Evolutionary conservation across 1,140 invertebrate genomes (phyloP).

Genomic region (Habropoda laboriosa): DNA sequence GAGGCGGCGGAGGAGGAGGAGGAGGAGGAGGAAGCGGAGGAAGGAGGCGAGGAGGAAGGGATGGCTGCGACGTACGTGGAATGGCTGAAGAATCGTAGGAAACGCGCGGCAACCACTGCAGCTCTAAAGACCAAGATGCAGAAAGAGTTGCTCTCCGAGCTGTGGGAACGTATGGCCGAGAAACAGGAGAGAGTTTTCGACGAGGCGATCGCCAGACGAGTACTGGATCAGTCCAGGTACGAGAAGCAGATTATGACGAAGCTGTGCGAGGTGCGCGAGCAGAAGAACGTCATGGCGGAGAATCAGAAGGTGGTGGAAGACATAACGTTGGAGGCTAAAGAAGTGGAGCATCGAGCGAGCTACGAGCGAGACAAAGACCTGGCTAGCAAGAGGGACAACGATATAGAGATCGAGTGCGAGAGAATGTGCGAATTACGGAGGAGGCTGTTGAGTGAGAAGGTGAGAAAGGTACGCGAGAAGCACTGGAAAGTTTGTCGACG

Average conservation of each 20-base stretch:
- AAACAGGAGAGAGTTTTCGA: conserved; percentile 82
- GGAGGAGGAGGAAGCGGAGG: too few species aligned
- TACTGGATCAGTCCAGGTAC: conserved; percentile 84
- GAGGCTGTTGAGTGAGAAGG: conserved; percentile 78
- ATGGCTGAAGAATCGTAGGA: conserved; percentile 67
- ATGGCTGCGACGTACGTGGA: conserved; percentile 67
- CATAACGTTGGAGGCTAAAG: conserved; percentile 79
- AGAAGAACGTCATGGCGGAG: conserved; percentile 81
- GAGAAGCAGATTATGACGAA: conserved; percentile 85
- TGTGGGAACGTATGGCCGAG: conserved; percentile 74
- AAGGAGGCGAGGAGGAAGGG: background rate
- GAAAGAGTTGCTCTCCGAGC: conserved; percentile 67
- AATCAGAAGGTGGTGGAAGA: conserved; percentile 81
- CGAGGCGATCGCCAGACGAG: conserved; percentile 80
- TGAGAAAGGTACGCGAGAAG: conserved; percentile 76
- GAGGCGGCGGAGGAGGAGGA: background rate
- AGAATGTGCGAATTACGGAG: conserved; percentile 81
- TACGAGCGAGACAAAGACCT: conserved; percentile 80
- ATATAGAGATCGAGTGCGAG: conserved; percentile 82
- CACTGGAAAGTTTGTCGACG: conserved; percentile 81
- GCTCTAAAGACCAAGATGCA: conserved; percentile 70
- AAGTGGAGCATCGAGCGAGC: conserved; percentile 78
- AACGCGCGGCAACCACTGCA: conserved; percentile 49
- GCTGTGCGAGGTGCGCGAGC: conserved; percentile 83
- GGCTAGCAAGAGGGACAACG: conserved; percentile 74